Evolutionary conservation across 2,113 vertebrate genomes (phyloP).

Genomic region (Antechinus stuartii): DNA sequence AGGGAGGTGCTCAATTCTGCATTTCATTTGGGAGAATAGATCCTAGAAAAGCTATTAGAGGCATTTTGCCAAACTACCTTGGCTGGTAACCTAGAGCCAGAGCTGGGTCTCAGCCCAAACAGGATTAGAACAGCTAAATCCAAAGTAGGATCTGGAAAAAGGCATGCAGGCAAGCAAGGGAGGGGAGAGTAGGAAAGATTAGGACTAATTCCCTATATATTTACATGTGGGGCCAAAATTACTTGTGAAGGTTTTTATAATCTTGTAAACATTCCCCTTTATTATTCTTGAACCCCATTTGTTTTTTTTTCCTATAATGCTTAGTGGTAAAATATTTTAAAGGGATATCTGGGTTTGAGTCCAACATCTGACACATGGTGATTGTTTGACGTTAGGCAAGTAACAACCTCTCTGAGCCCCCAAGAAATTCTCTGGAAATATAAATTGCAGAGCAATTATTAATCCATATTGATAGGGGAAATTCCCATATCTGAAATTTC

Average conservation of each 20-base stretch:
- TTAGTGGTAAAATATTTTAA: not conserved
- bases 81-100: not conserved
- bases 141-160: not conserved
- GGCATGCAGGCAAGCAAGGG: not conserved
- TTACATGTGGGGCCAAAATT: not conserved
- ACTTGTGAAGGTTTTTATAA: not conserved
- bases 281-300: not conserved
- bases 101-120: not conserved
- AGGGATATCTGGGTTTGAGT: not conserved
- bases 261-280: not conserved
- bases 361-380: not conserved
- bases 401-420: not conserved
- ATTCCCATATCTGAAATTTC: not conserved
- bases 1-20: not conserved
- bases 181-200: not conserved
- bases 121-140: not conserved
- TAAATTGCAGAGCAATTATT: not conserved
- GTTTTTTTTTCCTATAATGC: not conserved
- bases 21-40: not conserved
- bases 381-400: not conserved
- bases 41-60: not conserved
- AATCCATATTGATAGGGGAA: not conserved
- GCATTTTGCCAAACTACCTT: not conserved
- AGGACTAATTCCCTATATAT: not conserved
- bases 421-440: not conserved